These are phyloP conservation scores for Barypeithes pellucidus DNA, from an alignment of 2,888 invertebrate species.

Conservation along the genomic window DNA sequence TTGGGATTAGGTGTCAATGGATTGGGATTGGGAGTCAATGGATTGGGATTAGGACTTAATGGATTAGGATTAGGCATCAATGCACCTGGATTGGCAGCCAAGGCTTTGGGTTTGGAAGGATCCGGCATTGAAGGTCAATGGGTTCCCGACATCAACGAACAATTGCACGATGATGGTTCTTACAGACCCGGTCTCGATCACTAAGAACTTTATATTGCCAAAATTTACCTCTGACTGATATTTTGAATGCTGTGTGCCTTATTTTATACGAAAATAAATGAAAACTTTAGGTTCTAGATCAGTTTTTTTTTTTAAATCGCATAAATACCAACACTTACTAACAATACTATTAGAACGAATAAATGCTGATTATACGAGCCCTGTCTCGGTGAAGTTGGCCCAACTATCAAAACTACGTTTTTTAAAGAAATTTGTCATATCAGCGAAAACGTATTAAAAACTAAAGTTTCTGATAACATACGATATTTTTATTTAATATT, in stretches of 20 bases:
- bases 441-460: too few species aligned
- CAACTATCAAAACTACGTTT: too few species aligned
- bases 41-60: neutral
- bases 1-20: slow-evolving; percentile 11
- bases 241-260: slow-evolving; percentile 39
- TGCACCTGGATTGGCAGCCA: slow-evolving; percentile 31
- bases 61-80: slow-evolving; percentile 30
- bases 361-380: too few species aligned
- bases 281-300: neutral
- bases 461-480: too few species aligned
- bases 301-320: neutral
- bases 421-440: too few species aligned
- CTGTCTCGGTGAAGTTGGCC: too few species aligned
- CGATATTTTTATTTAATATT: too few species aligned
- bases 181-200: slow-evolving; percentile 60
- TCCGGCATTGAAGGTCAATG: slow-evolving; percentile 61
- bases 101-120: slow-evolving; percentile 49
- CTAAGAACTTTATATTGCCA: neutral
- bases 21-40: neutral
- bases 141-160: slow-evolving; percentile 61
- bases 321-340: too few species aligned
- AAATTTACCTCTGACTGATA: slow-evolving; percentile 23
- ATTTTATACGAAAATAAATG: slow-evolving; percentile 33
- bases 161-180: slow-evolving; percentile 64
- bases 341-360: too few species aligned